Evolutionary conservation across 2,888 invertebrate genomes (phyloP).

Genomic region (Cerceris rybyensis): DNA sequence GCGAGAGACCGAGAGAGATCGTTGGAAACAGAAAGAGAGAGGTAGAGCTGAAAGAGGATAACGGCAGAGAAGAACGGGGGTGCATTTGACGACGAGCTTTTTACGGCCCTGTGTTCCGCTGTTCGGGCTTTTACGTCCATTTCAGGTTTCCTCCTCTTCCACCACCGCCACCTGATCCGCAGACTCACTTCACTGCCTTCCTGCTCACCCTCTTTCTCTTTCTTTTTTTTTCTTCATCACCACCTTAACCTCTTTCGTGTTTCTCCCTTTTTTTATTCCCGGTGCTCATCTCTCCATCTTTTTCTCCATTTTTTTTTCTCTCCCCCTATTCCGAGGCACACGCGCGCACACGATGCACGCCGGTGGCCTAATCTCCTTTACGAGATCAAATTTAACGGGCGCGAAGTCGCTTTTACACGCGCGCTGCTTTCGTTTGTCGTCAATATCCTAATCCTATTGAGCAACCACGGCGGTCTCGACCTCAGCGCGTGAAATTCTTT

Average conservation of each 20-base stretch:
- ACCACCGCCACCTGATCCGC: conserved; percentile 29
- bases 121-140: conserved; percentile 75
- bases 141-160: conserved; percentile 58
- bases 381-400: conserved; percentile 72
- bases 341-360: conserved; percentile 29
- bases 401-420: conserved; percentile 28
- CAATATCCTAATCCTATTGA: conserved; percentile 8
- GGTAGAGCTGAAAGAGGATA: conserved; percentile 17
- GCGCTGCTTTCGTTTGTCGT: conserved; percentile 6
- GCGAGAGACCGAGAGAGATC: conserved; percentile 24
- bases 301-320: conserved; percentile 42
- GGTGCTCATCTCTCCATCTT: conserved; percentile 5
- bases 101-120: conserved; percentile 71
- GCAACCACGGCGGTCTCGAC: conserved; percentile 9
- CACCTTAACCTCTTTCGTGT: neutral
- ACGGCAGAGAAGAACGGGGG: conserved; percentile 58
- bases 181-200: neutral
- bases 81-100: conserved; percentile 77
- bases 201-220: neutral
- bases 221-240: neutral
- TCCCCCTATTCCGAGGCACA: conserved; percentile 29
- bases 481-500: neutral
- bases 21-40: conserved; percentile 12
- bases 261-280: conserved; percentile 29
- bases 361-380: conserved; percentile 74